phyloP scores from a whole-genome alignment of 2,888 invertebrate species.

The Sphaerophoria rueppellii region DNA sequence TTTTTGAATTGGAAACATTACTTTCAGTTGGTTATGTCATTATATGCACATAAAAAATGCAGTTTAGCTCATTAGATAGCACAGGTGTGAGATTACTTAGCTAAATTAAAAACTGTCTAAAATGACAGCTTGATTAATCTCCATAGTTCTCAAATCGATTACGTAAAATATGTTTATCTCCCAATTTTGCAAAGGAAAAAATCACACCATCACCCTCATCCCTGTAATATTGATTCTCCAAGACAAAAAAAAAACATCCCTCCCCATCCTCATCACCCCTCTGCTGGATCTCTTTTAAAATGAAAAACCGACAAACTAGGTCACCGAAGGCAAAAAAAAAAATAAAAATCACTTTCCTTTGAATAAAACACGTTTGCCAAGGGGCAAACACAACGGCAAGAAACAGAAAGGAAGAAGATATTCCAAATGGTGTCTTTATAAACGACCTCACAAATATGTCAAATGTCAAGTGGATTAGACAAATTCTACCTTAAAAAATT shows the following conservation, averaged over 20 bases:
- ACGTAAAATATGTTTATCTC: no score
- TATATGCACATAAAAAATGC: no score
- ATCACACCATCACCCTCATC: background rate
- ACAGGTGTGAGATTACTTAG: no score
- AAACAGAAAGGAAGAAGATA: background rate
- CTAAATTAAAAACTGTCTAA: no score
- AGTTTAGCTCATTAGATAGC: no score
- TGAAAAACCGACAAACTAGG: slow-evolving; percentile 16
- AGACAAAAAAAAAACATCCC: slow-evolving; percentile 19
- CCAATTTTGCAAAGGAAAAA: no score
- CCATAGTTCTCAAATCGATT: no score
- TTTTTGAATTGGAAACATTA: no score
- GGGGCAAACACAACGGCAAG: background rate
- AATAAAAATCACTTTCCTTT: background rate
- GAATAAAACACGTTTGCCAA: background rate
- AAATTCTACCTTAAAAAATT: slow-evolving; percentile 26
- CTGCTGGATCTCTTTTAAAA: slow-evolving; percentile 14
- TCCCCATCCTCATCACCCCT: background rate
- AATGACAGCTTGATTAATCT: no score
- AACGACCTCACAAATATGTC: slow-evolving; percentile 32
- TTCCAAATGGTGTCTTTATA: slow-evolving; percentile 10
- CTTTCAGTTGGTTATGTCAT: no score
- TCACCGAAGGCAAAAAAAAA: slow-evolving; percentile 1
- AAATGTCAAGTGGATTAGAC: slow-evolving; percentile 40
- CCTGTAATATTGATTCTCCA: slow-evolving; percentile 11